Base-by-base conservation (phyloP, 1,140 invertebrate species). In the Scaptomyza pallida region DNA sequence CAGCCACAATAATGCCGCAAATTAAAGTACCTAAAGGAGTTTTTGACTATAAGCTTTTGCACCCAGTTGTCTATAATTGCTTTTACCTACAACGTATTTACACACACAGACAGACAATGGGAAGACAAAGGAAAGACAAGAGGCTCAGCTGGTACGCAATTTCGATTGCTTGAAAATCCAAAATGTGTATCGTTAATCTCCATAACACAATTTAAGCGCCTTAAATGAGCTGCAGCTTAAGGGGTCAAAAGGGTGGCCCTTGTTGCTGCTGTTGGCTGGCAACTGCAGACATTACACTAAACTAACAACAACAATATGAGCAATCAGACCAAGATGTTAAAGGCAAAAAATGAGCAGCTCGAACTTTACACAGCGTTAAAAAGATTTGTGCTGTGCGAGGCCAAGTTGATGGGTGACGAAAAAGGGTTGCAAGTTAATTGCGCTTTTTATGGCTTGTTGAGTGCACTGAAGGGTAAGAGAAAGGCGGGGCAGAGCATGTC, bases 161-260 rank as follows among this genome's bases (percentile, higher is more conserved):
- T 70, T 35, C 41, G 54, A 64, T 64, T 35, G 44, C 47, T 21
- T 47, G 59, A 35, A 43, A 44, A 40, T 37, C 45, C 63, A 51
- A 71, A 75, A 71, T 59, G 59, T 77, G 81, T 68, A 77, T 47
- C 64, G 86, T 85, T 85, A 85, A 85, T 86, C 81, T 71, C 69
- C 69, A 77, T 71, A 85, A 85, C 73, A 86, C 75, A 76, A 76
- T 78, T 80, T 86, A 85, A 86, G 81, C 81, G 64, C 75, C 81
- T 85, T 85, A 85, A 85, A 86, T 77, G 65, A 71, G 81, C 68
- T 57, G 52, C 61, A 65, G 67, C 81, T 85, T 85, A 86, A 72
- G 74, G 76, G 51, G 61, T 67, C 64, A 68, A 68, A 55, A 50
- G 43, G 17, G 59, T 35, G 41, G 23, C 21, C 43, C 17, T 30